Base-by-base conservation (phyloP, 2,888 invertebrate genomes). In the Ormyrus pomaceus region DNA sequence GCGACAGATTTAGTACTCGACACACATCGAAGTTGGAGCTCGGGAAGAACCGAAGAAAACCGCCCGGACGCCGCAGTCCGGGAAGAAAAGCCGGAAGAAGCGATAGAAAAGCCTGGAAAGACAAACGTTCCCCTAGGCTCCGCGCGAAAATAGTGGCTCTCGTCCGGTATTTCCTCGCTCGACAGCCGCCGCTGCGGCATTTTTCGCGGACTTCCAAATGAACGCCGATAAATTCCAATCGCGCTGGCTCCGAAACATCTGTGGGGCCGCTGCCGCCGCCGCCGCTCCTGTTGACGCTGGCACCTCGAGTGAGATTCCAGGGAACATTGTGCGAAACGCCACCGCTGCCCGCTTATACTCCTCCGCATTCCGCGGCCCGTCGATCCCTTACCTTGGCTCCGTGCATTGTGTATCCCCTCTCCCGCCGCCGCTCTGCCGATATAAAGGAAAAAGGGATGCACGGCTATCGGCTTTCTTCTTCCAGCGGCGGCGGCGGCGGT, bases 171-270 rank as follows among this genome's bases (percentile, higher is more conserved):
- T 59, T 13, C 58, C 34, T 34, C 34, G 34, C 34, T 34, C 34
- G 34, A 3, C 34, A 34, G 65, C 53, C 55, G 77, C 61, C 58
- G 77, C 58, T 68, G 70, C 61, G 66, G 80, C 73, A 79, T 82
- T 82, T 82, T 82, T 80, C 65, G 73, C 74, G 70, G 80, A 79
- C 77, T 77, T 76, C 77, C 68, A 79, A 80, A 80, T 77, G 82
- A 82, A 82, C 70, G 80, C 59, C 80, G 75, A 82, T 82, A 80
- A 82, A 83, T 82, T 83, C 82, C 83, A 66, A 82, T 83, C 77
- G 75, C 79, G 79, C 66, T 13, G 58, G 11, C 66, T 74, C 50
- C 50, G 50, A 77, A 69, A 76, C 64, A 77, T 61, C 73, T 53
- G 59, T 10, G 48, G 34, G 11, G 19, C 19, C 62, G 34, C 7